Evolutionary conservation across 2,888 invertebrate genomes (phyloP).

Genomic region (Charanyca ferruginea): DNA sequence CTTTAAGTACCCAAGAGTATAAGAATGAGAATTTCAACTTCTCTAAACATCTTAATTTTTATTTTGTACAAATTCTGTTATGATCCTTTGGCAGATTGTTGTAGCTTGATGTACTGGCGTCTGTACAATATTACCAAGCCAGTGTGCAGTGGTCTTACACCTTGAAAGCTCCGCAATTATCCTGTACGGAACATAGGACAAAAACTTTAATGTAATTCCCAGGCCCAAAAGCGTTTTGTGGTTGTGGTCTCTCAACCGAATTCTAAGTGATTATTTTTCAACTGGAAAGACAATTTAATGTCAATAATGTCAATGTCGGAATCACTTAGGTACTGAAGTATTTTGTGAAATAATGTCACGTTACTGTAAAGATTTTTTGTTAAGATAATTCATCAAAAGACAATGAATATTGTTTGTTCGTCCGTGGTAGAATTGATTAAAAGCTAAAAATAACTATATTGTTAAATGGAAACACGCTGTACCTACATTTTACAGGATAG

Average conservation of each 20-base stretch:
- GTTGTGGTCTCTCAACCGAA: conserved; percentile 49
- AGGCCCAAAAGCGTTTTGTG: conserved; percentile 51
- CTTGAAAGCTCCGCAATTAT: conserved; percentile 53
- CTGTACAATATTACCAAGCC: no score
- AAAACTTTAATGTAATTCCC: conserved; percentile 59
- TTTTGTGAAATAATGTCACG: conserved; percentile 9
- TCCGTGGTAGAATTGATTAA: background rate
- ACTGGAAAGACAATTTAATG: conserved; percentile 40
- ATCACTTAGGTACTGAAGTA: conserved; percentile 13
- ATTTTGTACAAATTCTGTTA: no score
- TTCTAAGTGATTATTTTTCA: conserved; percentile 31
- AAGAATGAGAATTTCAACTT: no score
- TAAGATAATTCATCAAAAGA: no score
- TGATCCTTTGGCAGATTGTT: no score
- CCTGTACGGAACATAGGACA: conserved; percentile 40
- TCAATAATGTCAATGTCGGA: no score
- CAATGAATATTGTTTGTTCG: conserved; percentile 10
- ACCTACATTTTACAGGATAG: background rate
- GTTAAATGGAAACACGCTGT: no score
- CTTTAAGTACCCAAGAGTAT: no score
- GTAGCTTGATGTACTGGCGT: no score
- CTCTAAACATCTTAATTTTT: no score
- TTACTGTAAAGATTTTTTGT: background rate
- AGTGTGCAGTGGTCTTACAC: conserved; percentile 13
- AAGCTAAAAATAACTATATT: no score